Percentiles rank a stretch among this genome's conserved stretches.
These are phyloP conservation scores for Elysia chlorotica DNA, from an alignment of 1,140 invertebrate genomes.

Conservation along the genomic window DNA sequence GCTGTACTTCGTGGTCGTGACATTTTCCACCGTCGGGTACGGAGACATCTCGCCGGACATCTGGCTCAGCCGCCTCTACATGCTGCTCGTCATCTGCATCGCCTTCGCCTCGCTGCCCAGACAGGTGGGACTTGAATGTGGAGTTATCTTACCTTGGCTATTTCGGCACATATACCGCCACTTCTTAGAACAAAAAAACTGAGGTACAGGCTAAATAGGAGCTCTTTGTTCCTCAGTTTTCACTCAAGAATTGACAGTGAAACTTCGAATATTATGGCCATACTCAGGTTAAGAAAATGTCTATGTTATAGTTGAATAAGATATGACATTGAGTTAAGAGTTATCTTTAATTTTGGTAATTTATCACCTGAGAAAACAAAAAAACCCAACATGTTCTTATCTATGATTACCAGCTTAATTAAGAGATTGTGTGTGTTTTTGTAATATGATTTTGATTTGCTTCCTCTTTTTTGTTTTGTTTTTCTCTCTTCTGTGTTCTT, in stretches of 20 bases:
- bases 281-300: no score
- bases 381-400: not conserved
- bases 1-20: slow-evolving; percentile 95
- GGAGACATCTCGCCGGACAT: slow-evolving; percentile 92
- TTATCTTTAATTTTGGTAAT: no score
- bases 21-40: slow-evolving; percentile 85
- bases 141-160: no score
- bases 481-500: not conserved
- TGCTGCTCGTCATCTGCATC: slow-evolving; percentile 92
- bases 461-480: not conserved
- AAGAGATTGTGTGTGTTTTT: not conserved
- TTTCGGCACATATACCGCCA: no score
- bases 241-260: no score
- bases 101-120: slow-evolving; percentile 92
- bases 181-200: no score
- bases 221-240: no score
- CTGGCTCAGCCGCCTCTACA: slow-evolving; percentile 94
- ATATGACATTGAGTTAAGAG: no score
- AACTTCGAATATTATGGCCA: no score
- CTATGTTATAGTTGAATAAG: no score
- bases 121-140: no score
- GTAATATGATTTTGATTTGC: not conserved
- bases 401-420: not conserved
- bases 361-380: not conserved
- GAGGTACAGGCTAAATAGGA: no score